These are phyloP conservation scores for Montipora capricornis DNA, from an alignment of 64 coral and sea anemone genomes.

Conservation along the genomic window DNA sequence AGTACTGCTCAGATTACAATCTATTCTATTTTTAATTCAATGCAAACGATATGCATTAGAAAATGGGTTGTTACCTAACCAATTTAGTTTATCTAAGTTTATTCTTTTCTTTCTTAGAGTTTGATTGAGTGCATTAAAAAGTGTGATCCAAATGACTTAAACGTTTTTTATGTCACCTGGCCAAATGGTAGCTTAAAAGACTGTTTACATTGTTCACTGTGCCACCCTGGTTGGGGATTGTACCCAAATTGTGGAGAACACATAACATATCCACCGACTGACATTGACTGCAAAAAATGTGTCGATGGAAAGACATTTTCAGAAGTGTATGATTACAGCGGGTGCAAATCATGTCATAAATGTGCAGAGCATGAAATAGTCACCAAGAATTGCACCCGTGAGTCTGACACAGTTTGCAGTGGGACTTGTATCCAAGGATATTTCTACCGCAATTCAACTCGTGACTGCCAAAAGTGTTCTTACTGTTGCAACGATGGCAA, in stretches of 20 bases:
- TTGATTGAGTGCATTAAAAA: too few species aligned
- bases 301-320: not conserved
- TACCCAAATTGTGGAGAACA: not conserved
- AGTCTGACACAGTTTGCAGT: not conserved
- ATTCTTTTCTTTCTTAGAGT: too few species aligned
- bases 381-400: not conserved
- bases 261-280: not conserved
- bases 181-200: too few species aligned
- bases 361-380: not conserved
- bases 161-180: too few species aligned
- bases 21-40: too few species aligned
- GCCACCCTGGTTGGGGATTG: not conserved
- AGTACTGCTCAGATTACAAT: too few species aligned
- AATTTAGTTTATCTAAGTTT: too few species aligned
- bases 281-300: not conserved
- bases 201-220: not conserved
- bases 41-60: too few species aligned
- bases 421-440: not conserved
- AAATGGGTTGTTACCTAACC: too few species aligned
- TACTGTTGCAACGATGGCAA: conserved; percentile 17
- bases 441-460: not conserved
- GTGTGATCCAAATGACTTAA: too few species aligned
- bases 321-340: not conserved
- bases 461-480: conserved; percentile 12
- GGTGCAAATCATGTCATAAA: not conserved